Evolutionary conservation across 2,797 vertebrate genomes (phyloP).

Genomic region (Lepidocolaptes lacrymiger): DNA sequence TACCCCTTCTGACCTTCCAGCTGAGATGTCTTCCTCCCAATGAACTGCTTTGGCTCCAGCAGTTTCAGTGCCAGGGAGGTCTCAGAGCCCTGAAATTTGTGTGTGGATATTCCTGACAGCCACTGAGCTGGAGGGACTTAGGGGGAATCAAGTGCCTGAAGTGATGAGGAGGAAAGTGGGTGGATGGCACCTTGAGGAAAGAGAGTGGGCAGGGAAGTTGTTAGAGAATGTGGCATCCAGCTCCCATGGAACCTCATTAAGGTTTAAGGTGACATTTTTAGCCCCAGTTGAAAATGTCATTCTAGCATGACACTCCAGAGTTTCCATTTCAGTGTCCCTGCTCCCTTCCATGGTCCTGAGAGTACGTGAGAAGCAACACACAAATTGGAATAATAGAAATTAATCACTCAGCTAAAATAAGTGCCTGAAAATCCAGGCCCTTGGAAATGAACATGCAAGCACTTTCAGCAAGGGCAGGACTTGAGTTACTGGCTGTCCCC

Average conservation of each 20-base stretch:
- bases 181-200: neutral
- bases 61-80: neutral
- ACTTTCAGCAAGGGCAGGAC: slow-evolving; percentile 8
- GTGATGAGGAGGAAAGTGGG: neutral
- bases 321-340: neutral
- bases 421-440: neutral
- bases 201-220: neutral
- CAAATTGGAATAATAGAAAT: neutral
- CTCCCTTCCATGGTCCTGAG: neutral
- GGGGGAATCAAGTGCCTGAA: neutral
- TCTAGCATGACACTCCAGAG: accelerated
- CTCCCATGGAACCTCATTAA: neutral
- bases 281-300: neutral
- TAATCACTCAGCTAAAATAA: neutral
- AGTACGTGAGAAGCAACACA: neutral
- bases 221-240: neutral
- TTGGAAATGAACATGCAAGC: neutral
- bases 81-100: neutral
- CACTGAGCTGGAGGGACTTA: neutral
- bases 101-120: neutral
- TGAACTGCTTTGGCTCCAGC: neutral
- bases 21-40: neutral
- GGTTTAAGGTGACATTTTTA: neutral
- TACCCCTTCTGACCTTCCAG: neutral
- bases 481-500: neutral